phyloP scores from a whole-genome alignment of 2,888 invertebrate species.

The Galeopsomyia nigrocyanea region DNA sequence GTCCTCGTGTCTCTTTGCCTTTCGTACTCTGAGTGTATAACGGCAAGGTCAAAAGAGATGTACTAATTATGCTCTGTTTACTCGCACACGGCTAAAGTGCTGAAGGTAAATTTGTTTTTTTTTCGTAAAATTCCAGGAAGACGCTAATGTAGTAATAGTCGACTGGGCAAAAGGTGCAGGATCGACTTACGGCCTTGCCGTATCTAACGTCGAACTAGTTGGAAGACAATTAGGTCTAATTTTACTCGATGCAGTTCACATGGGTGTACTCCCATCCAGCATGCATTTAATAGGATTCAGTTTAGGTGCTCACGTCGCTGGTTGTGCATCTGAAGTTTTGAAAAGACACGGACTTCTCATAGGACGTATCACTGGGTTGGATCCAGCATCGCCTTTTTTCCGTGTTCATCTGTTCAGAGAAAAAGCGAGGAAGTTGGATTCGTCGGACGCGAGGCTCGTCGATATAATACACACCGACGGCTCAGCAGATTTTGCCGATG shows the following conservation, averaged over 20 bases:
- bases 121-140: conserved; percentile 65
- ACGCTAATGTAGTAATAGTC: conserved; percentile 71
- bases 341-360: conserved; percentile 68
- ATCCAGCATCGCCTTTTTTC: conserved; percentile 75
- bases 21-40: conserved; percentile 13
- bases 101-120: too few species aligned
- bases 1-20: too few species aligned
- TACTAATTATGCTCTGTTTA: neutral
- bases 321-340: conserved; percentile 72
- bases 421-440: conserved; percentile 73
- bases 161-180: conserved; percentile 75
- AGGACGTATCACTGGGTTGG: conserved; percentile 75
- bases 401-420: conserved; percentile 72
- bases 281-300: conserved; percentile 75
- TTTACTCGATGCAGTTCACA: conserved; percentile 69
- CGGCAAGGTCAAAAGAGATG: neutral
- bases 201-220: conserved; percentile 74
- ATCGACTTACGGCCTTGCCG: conserved; percentile 72
- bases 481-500: conserved; percentile 72
- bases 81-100: too few species aligned
- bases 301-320: conserved; percentile 75
- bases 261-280: conserved; percentile 67
- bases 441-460: conserved; percentile 75
- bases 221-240: conserved; percentile 73
- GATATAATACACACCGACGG: conserved; percentile 81